Evolutionary conservation across 2,888 invertebrate genomes (phyloP).

Genomic region (Philonicus albiceps): DNA sequence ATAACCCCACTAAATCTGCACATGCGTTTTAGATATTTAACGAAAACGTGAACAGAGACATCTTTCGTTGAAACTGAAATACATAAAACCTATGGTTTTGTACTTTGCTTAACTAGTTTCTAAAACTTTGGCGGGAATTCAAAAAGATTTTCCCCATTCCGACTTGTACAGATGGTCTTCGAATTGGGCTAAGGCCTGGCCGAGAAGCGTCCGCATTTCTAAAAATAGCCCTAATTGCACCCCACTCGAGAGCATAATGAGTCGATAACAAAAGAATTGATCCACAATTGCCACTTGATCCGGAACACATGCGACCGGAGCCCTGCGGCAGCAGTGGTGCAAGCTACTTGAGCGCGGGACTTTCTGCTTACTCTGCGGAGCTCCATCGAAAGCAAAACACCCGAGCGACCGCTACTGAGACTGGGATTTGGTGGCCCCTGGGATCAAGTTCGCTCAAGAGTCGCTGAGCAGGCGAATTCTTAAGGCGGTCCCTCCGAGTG

Average conservation of each 20-base stretch:
- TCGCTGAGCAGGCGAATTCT: background rate
- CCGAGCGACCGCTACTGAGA: background rate
- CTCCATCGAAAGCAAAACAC: background rate
- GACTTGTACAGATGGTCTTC: background rate
- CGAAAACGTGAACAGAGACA: background rate
- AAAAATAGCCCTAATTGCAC: background rate
- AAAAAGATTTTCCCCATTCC: background rate
- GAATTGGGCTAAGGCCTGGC: background rate
- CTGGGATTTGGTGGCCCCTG: background rate
- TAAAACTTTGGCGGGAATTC: background rate
- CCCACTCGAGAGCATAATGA: background rate
- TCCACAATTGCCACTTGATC: background rate
- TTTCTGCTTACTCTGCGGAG: background rate
- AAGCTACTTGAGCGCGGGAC: background rate
- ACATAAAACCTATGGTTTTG: background rate
- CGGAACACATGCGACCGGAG: background rate
- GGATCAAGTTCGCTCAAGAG: background rate
- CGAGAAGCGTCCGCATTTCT: background rate
- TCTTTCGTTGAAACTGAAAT: background rate
- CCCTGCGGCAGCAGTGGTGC: background rate
- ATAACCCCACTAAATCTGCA: conserved; percentile 10
- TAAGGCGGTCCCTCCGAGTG: background rate
- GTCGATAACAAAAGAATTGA: background rate
- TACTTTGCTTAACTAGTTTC: background rate
- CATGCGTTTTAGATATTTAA: background rate